These are phyloP conservation scores for Apamea anceps DNA, from an alignment of 2,888 invertebrate species.

Conservation along the genomic window DNA sequence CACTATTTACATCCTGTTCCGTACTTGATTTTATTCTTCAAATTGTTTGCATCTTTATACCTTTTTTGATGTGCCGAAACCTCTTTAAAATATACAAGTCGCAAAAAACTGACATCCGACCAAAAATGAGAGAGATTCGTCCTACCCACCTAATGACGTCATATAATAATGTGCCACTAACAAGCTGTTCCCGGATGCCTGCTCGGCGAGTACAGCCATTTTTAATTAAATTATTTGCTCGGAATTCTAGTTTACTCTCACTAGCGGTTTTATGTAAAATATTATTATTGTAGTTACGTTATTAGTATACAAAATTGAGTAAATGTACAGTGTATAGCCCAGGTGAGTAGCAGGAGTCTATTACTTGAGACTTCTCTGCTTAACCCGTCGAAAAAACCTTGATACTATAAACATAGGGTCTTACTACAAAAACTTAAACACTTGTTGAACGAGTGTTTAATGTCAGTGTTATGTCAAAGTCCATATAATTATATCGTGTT, in stretches of 20 bases:
- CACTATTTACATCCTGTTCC: background rate
- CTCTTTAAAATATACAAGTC: slow-evolving; percentile 3
- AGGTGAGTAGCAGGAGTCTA: background rate
- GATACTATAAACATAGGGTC: background rate
- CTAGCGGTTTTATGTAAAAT: slow-evolving; percentile 34
- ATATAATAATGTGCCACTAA: slow-evolving; percentile 57
- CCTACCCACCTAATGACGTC: slow-evolving; percentile 52
- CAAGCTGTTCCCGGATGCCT: slow-evolving; percentile 56
- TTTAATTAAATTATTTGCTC: slow-evolving; percentile 58
- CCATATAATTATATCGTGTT: too few species aligned
- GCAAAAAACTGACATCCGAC: slow-evolving; percentile 22
- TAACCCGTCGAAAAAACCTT: background rate
- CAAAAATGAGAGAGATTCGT: slow-evolving; percentile 18
- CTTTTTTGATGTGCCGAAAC: background rate
- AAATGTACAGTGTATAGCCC: background rate
- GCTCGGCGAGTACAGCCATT: slow-evolving; percentile 38
- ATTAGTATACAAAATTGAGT: slow-evolving; percentile 26
- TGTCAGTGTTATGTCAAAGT: too few species aligned
- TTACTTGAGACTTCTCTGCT: background rate
- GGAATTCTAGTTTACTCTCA: slow-evolving; percentile 48
- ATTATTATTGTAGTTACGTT: slow-evolving; percentile 1
- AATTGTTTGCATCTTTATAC: background rate
- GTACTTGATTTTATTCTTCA: background rate
- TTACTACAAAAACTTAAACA: too few species aligned
- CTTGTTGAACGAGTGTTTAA: too few species aligned